A percentile compares a stretch with the other conserved stretches of the same genome.
phyloP scores from a whole-genome alignment of 2,797 vertebrate species.

The Sebastes trivittatus region DNA sequence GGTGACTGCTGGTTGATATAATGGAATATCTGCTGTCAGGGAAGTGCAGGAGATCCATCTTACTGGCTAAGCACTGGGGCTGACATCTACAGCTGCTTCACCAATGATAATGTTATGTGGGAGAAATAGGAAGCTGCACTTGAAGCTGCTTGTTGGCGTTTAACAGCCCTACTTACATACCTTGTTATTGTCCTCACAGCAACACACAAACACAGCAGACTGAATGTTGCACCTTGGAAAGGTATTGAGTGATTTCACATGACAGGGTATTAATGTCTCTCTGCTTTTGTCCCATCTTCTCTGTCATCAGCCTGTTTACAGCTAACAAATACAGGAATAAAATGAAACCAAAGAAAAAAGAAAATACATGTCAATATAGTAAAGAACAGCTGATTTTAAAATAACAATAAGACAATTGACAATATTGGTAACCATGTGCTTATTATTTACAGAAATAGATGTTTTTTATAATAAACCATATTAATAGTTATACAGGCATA shows the following conservation, averaged over 20 bases:
- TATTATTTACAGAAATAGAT: neutral
- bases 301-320: neutral
- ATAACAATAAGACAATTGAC: neutral
- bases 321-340: neutral
- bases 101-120: constrained; percentile 44
- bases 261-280: neutral
- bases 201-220: constrained; percentile 8
- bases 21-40: constrained; percentile 78
- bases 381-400: neutral
- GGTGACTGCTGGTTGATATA: constrained; percentile 72
- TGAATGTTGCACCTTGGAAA: neutral
- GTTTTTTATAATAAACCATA: neutral
- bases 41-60: constrained; percentile 73
- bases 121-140: constrained; percentile 24
- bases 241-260: constrained; percentile 7
- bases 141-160: constrained; percentile 16
- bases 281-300: neutral
- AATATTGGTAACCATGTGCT: neutral
- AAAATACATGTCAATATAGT: neutral
- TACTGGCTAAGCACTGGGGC: constrained; percentile 56
- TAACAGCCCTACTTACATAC: constrained; percentile 30
- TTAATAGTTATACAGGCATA: neutral
- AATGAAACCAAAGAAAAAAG: neutral
- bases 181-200: constrained; percentile 4
- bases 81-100: constrained; percentile 53